Conservation (phyloP, 2,888 invertebrate genomes). For the Nomada fucata region DNA sequence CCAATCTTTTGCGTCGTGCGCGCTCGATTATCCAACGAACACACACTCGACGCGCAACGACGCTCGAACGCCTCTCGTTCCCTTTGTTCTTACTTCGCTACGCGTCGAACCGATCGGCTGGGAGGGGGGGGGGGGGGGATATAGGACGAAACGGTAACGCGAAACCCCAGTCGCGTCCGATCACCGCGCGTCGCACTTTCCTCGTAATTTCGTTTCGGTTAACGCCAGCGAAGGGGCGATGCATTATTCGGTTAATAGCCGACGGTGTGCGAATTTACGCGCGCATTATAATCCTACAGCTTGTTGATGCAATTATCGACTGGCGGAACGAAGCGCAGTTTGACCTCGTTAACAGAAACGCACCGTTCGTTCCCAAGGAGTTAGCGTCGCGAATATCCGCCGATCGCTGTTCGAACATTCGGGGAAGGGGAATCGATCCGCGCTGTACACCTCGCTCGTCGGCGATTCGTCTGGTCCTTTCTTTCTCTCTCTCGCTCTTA, state of each 20-base stretch:
- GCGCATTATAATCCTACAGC: constrained; percentile 59
- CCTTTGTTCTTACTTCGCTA: no score
- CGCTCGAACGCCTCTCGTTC: no score
- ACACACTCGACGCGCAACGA: neutral
- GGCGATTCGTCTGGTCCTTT: neutral
- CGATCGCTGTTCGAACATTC: neutral
- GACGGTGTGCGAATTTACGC: constrained; percentile 50
- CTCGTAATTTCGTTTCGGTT: constrained; percentile 53
- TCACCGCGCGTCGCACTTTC: constrained; percentile 48
- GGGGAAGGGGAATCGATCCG: no score
- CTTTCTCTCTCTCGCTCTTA: neutral
- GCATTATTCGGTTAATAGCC: constrained; percentile 58
- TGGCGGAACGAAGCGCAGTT: constrained; percentile 27
- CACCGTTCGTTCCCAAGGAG: constrained; percentile 33
- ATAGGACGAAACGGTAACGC: no score
- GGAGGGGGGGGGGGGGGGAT: no score
- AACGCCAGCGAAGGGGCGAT: constrained; percentile 47
- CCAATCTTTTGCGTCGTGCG: neutral
- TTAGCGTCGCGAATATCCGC: neutral
- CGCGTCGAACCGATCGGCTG: no score
- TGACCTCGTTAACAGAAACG: constrained; percentile 46
- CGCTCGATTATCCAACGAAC: neutral
- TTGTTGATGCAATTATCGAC: constrained; percentile 61
- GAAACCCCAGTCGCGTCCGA: constrained; percentile 31
- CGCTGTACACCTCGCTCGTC: neutral